phyloP scores from a whole-genome alignment of 2,888 invertebrate genomes.

The Agelastica alni region DNA sequence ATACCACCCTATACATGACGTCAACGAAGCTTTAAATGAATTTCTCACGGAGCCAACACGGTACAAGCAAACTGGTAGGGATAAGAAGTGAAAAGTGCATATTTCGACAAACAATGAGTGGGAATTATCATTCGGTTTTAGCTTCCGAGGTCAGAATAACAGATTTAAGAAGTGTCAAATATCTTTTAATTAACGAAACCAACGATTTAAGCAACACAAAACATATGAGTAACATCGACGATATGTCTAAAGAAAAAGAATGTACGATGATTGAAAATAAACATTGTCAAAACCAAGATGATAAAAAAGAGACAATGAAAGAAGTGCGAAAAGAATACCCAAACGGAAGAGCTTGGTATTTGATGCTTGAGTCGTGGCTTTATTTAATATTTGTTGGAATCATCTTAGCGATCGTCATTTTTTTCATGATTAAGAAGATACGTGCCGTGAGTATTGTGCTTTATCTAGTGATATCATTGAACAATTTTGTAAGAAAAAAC shows the following conservation, averaged over 20 bases:
- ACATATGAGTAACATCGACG: background rate
- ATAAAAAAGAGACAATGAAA: background rate
- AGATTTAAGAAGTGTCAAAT: constrained; percentile 6
- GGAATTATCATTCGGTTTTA: constrained; percentile 4
- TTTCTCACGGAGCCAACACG: background rate
- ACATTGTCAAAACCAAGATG: too few relatives aligned
- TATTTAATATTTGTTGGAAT: too few relatives aligned
- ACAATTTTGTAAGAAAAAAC: too few relatives aligned
- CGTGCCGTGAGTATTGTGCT: too few relatives aligned
- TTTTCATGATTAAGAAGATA: too few relatives aligned
- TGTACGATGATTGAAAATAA: too few relatives aligned
- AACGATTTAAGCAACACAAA: background rate
- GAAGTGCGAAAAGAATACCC: background rate
- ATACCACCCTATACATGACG: background rate
- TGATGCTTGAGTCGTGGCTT: background rate
- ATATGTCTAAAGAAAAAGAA: background rate
- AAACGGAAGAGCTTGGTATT: constrained; percentile 8
- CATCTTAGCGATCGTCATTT: too few relatives aligned
- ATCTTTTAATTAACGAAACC: constrained; percentile 6
- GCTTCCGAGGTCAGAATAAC: constrained; percentile 3
- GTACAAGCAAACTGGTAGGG: constrained; percentile 8
- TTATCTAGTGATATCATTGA: too few relatives aligned
- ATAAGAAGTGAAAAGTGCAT: too few relatives aligned
- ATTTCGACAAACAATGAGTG: constrained; percentile 7
- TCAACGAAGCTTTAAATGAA: background rate